Evolutionary conservation across 1,140 invertebrate species (phyloP), one percentile per base, ranked within the genome.

Genomic region (Catajapyx aquilonaris): DNA sequence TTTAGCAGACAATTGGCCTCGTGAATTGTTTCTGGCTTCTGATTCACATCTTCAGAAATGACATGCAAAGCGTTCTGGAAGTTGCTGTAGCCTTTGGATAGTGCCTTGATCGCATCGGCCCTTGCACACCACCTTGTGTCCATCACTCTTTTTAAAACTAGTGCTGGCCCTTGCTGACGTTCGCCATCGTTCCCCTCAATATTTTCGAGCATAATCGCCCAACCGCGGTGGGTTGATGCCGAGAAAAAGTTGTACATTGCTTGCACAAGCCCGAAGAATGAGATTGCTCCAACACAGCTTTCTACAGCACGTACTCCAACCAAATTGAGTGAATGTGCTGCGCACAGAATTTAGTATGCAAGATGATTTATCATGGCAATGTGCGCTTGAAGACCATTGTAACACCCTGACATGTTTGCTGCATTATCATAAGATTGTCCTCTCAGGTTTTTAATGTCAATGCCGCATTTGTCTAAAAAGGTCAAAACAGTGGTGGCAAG

Each of bases 371-470:
- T 13, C 13, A 13, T 13, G 7, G 7, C 13, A 9, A 28, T 28
- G 23, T 28, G 23, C 13, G 23, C 23, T 28, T 28, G 23, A 13
- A 28, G 23, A 28, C 23, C 23, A 28, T 28, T 28, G 23, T 28
- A 28, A 9, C 13, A 7, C 7, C 23, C 23, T 7, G 5, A 5
- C 32, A 33, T 33, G 17, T 33, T 33, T 7, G 5, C 5, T 5
- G 32, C 32, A 33, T 33, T 33, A 13, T 28, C 23, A 28, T 28
- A 28, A 9, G 32, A 33, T 16, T 33, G 32, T 7, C 32, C 10
- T 33, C 32, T 33, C 5, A 5, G 15, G 15, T 17, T 33, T 33
- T 33, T 15, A 11, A 33, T 33, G 17, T 33, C 15, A 7, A 33
- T 33, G 15, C 17, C 15, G 15, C 15, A 7, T 33, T 33, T 15